Base-by-base conservation (phyloP, 2,113 vertebrate genomes). In the Sylvietta virens region DNA sequence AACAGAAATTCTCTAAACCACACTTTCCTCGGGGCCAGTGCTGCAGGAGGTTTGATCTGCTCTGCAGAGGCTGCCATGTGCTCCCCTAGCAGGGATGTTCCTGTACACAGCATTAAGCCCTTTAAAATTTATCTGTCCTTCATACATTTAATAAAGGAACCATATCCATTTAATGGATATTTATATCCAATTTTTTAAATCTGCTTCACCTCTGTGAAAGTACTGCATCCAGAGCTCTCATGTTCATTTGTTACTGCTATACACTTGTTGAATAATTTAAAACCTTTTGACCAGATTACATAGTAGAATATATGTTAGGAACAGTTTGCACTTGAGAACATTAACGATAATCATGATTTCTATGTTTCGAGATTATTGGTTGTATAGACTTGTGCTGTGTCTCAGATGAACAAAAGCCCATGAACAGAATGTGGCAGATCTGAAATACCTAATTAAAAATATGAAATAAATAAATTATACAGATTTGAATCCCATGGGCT, bases 31-130 rank as follows among this genome's bases (percentile, higher is more conserved):
- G 14, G 39, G 47, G 21, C 7, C 4, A 2, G 21, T 31, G 62
- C 54, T 73, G 83, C 39, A 60, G 51, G 31, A 86, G 35, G 33
- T 27, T 15, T 70, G 26, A 7, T 73, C 18, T 70, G 48, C 71
- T 39, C 5, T 2, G 1, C 6, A 6, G 45, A 67, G 33, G 8
- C 23, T 88, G 48, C 44, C 28, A 2, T 14, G 31, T 1, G 4
- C 17, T 72, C 14, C 37, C 47, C 10, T 24, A n/a, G 45, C 18
- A 47, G 44, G 37, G 28, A 45, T 53, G 40, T 15, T 76, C 4
- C 62, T 42, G 31, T 13, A 39, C 11, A 51, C 37, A 61, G 15
- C 6, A 30, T 66, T n/a, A 42, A 47, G 10, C 27, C 11, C 9
- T 69, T 69, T 77, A 54, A 62, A 88, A 66, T 61, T 61, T 2